Conservation (phyloP, 1,140 invertebrate genomes). For the Ceratina australensis region DNA sequence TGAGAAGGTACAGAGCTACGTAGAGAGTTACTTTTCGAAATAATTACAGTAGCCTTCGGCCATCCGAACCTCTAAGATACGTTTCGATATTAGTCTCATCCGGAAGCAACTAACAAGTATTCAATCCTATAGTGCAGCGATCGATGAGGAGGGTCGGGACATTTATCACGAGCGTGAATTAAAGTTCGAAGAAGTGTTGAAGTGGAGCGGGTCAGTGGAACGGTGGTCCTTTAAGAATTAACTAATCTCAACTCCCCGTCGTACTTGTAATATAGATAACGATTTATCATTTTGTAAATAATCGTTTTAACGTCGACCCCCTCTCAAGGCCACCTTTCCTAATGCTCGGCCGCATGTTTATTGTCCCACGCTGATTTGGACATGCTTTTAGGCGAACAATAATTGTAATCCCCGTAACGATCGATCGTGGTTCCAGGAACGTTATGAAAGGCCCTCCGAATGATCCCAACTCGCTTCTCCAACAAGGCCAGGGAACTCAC, state of each 20-base stretch:
- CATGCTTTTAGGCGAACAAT: not conserved
- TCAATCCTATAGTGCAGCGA: too few species aligned
- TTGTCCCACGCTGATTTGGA: not conserved
- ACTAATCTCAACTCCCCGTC: too few species aligned
- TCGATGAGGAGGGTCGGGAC: too few species aligned
- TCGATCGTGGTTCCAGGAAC: conserved; percentile 69
- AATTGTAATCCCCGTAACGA: conserved; percentile 30
- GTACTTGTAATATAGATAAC: not conserved
- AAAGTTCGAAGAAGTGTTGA: too few species aligned
- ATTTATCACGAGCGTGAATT: not conserved
- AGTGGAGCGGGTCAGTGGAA: not conserved
- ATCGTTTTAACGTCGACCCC: not conserved
- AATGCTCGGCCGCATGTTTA: conserved; percentile 7
- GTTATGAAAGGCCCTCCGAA: conserved; percentile 80
- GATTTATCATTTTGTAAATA: not conserved
- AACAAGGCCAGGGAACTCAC: conserved; percentile 79
- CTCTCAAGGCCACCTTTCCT: conserved; percentile 13
- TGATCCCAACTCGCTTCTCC: conserved; percentile 81
- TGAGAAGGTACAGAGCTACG: conserved; percentile 79
- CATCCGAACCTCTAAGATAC: not conserved
- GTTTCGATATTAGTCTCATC: not conserved
- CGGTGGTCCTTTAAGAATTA: conserved; percentile 10
- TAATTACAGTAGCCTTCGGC: not conserved
- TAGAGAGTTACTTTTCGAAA: too few species aligned
- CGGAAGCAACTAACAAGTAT: not conserved